Evolutionary conservation across 1,140 invertebrate genomes (phyloP), one percentile per base, ranked within the genome.

Genomic region (Philopotamus ludificatus): DNA sequence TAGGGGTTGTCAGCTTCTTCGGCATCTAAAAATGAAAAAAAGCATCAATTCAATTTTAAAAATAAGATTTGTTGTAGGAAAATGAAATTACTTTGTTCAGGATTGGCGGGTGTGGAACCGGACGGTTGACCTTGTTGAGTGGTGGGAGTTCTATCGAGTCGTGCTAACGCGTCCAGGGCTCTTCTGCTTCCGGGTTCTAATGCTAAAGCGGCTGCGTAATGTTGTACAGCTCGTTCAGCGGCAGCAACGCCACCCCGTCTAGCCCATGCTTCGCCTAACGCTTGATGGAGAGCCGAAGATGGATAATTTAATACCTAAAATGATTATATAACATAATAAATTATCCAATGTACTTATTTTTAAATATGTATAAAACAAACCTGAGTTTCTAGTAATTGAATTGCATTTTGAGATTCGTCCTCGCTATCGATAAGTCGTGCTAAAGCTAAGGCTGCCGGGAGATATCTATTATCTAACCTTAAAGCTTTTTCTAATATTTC

Each of bases 151-250:
- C 63, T 47, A 42, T 89, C 87, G 15, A 89, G 74, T 55, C 84
- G 74, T 71, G 87, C 84, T 72, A 88, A 83, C 10, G 86, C 87
- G 72, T 89, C 86, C 26, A 83, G 71, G 15, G 86, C 87, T 73
- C 82, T 77, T 26, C 81, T 76, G 71, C 87, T 88, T 51, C 76
- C 83, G n/a, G 86, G 86, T 74, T 89, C 87, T 63, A 89, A 75
- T 70, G 84, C 87, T 47, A 89, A 75, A 42, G 88, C 87, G 67
- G 85, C 84, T 49, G 81, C 82, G 72, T 86, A 89, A 71, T 89
- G 87, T 72, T 89, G 83, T n/a, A 89, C 75, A 41, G 88, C 87
- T 70, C 87, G 87, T 50, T 86, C 85, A 57, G 86, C 82, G 60
- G 88, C 86, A 15, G 75, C 75, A 34, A 77, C 70, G 57, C 67